Conservation (phyloP, 64 coral and sea anemone species). For the Dendrophyllia cribrosa region DNA sequence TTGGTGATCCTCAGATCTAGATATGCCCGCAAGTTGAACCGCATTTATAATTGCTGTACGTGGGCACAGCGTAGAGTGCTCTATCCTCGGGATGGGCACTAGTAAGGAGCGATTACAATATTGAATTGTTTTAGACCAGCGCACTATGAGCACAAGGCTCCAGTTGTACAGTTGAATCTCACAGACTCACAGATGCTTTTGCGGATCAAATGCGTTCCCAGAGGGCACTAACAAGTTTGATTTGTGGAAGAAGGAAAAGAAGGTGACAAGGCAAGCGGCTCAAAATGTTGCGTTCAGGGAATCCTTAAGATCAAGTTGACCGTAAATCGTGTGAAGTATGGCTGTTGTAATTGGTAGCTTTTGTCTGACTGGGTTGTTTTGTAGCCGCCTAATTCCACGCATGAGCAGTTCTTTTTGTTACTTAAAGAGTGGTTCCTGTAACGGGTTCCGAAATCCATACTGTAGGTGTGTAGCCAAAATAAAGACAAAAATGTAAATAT, state of each 20-base stretch:
- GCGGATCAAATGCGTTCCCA: background rate
- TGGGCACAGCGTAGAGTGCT: constrained; percentile 15
- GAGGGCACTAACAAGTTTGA: constrained; percentile 12
- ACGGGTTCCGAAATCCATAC: too few relatives aligned
- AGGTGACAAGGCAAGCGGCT: constrained; percentile 27
- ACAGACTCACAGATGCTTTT: constrained; percentile 3
- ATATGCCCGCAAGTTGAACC: background rate
- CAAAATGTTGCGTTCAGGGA: constrained; percentile 48
- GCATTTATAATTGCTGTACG: background rate
- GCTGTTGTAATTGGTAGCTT: constrained; percentile 43
- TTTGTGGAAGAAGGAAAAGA: constrained; percentile 55
- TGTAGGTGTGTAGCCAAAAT: too few relatives aligned
- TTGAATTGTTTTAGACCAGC: constrained; percentile 63
- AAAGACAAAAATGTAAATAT: too few relatives aligned
- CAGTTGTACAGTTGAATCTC: background rate
- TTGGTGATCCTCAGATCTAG: background rate
- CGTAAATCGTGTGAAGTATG: background rate
- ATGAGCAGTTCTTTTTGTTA: too few relatives aligned
- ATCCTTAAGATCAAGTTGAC: background rate
- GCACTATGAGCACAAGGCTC: background rate
- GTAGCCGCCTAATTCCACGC: too few relatives aligned
- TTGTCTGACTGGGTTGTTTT: background rate
- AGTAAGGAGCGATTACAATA: constrained; percentile 7
- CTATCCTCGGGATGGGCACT: constrained; percentile 3
- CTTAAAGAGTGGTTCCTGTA: too few relatives aligned